A percentile compares a stretch with the other conserved stretches of the same genome.
Evolutionary conservation across 92 coral and sea anemone species (phyloP).

Genomic region (Palythoa caribaeorum): DNA sequence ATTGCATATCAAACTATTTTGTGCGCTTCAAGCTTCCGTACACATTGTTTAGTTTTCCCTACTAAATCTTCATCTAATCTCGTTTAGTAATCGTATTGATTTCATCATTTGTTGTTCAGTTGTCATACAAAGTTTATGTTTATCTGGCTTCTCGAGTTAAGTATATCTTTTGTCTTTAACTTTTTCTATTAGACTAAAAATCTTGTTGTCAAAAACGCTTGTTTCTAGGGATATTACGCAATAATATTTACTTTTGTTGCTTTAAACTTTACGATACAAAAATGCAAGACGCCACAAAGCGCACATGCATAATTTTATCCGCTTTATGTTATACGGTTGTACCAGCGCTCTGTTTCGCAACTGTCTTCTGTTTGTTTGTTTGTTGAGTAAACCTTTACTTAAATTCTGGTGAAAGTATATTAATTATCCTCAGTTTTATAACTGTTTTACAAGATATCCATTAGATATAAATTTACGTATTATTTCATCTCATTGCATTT

Average conservation of each 20-base stretch:
- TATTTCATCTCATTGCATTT: no score
- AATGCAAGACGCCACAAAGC: background rate
- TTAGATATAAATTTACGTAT: no score
- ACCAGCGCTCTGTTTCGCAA: background rate
- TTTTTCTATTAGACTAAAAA: background rate
- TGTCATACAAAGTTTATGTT: slow-evolving; percentile 8
- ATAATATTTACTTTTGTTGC: background rate
- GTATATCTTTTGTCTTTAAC: slow-evolving; percentile 11
- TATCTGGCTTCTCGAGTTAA: slow-evolving; percentile 16
- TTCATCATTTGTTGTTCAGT: slow-evolving; percentile 42
- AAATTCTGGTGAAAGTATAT: no score
- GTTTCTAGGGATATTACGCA: background rate
- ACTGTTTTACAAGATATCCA: no score
- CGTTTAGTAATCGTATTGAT: background rate
- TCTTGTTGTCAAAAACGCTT: background rate
- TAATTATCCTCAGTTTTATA: no score
- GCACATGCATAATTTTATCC: background rate
- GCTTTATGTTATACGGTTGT: background rate
- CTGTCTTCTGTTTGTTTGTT: no score
- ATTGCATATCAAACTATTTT: background rate
- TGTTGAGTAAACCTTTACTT: background rate
- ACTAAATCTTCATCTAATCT: slow-evolving; percentile 2
- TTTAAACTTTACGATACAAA: background rate
- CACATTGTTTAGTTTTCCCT: background rate
- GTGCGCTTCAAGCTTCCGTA: background rate